Percentiles rank a stretch among this genome's conserved stretches.
These are phyloP conservation scores for Cydia pomonella DNA, from an alignment of 1,140 invertebrate genomes.

Conservation along the genomic window DNA sequence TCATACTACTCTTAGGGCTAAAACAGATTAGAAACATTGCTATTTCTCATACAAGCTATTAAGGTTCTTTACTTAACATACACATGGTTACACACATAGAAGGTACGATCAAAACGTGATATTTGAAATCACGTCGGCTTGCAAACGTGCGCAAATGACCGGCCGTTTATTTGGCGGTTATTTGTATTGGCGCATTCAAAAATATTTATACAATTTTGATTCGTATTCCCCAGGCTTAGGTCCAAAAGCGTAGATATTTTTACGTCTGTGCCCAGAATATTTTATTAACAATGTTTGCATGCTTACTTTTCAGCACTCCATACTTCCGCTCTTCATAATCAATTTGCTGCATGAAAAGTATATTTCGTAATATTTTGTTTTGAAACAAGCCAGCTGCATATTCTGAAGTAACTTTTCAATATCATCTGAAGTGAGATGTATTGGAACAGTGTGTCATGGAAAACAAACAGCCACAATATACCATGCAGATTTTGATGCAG, in stretches of 20 bases:
- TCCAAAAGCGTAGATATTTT: neutral
- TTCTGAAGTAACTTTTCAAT: neutral
- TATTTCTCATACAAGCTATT: conserved; percentile 1
- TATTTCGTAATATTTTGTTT: neutral
- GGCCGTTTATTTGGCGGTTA: neutral
- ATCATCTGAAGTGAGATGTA: neutral
- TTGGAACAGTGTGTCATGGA: neutral
- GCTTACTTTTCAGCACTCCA: conserved; percentile 19
- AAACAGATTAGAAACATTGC: neutral
- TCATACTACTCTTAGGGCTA: no score
- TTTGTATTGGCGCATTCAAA: neutral
- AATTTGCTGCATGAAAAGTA: conserved; percentile 13
- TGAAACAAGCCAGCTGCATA: neutral
- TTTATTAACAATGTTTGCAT: conserved; percentile 30
- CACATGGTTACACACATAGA: neutral
- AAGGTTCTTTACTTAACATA: neutral
- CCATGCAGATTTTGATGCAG: no score
- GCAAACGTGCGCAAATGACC: conserved; percentile 10
- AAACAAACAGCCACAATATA: no score
- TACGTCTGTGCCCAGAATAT: neutral
- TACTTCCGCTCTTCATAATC: conserved; percentile 4
- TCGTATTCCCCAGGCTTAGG: neutral
- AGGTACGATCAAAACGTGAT: neutral
- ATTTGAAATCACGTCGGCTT: conserved; percentile 18
- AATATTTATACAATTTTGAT: neutral